These are phyloP conservation scores for Saguinus imperator DNA, from an alignment of 2,113 vertebrate genomes.

Conservation along the genomic window DNA sequence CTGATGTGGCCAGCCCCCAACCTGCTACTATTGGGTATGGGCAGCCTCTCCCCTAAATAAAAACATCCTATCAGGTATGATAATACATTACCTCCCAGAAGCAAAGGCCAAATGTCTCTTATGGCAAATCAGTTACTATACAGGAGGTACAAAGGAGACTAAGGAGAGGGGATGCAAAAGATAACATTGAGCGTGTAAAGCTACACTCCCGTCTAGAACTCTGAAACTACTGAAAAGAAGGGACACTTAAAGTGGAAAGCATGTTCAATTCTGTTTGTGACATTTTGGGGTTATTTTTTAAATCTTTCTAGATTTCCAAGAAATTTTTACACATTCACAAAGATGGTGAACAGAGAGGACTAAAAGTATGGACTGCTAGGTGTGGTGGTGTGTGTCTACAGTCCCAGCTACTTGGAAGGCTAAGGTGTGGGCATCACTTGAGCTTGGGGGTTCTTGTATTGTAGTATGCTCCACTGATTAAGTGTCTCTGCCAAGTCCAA, in stretches of 20 bases:
- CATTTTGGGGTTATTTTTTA: neutral
- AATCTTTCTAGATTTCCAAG: conserved; percentile 31
- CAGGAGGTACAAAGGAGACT: neutral
- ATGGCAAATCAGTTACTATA: neutral
- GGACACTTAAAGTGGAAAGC: neutral
- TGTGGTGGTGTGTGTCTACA: neutral
- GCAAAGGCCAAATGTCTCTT: neutral
- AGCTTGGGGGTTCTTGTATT: neutral
- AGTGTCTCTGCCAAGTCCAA: neutral
- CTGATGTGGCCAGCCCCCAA: neutral
- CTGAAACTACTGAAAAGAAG: neutral
- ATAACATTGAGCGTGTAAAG: neutral
- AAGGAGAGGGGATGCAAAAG: neutral
- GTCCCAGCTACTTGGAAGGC: neutral
- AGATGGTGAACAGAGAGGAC: neutral
- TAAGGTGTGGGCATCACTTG: neutral
- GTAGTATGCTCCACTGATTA: neutral
- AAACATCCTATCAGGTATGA: neutral
- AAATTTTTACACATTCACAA: neutral
- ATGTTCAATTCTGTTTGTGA: neutral
- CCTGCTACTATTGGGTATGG: neutral
- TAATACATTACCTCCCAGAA: neutral
- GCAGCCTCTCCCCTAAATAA: neutral
- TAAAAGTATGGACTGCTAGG: neutral
- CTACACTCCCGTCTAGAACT: neutral